Conservation (phyloP, 2,888 invertebrate genomes). For the Schizaphis graminum region DNA sequence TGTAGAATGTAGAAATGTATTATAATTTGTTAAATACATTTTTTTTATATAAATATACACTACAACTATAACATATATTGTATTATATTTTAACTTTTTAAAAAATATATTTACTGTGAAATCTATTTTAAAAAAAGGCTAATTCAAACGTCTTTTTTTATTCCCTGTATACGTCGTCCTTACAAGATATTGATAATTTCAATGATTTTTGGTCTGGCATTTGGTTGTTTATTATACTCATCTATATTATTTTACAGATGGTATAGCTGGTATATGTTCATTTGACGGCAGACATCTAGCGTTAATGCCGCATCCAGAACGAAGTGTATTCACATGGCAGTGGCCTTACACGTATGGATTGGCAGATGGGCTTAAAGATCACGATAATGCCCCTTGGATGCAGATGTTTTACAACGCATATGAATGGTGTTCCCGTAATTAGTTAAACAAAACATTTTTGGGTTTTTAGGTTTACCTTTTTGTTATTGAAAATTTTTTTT, state of each 20-base stretch:
- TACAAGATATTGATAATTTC: background rate
- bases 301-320: constrained; percentile 99
- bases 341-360: constrained; percentile 80
- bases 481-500: background rate
- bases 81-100: too few relatives aligned
- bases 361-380: constrained; percentile 23
- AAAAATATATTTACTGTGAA: too few relatives aligned
- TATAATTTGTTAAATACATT: too few relatives aligned
- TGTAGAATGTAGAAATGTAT: too few relatives aligned
- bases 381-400: constrained; percentile 84
- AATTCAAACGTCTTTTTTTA: too few relatives aligned
- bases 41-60: too few relatives aligned
- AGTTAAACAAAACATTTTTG: background rate
- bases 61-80: too few relatives aligned
- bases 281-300: constrained; percentile 93
- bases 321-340: constrained; percentile 91
- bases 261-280: constrained; percentile 92
- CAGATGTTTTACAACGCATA: constrained; percentile 92
- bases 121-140: too few relatives aligned
- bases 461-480: background rate
- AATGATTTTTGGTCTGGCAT: background rate
- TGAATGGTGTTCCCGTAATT: constrained; percentile 74
- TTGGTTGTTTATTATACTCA: background rate
- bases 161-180: too few relatives aligned
- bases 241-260: constrained; percentile 73